phyloP scores from a whole-genome alignment of 2,888 invertebrate genomes.

The Malacosoma neustria region DNA sequence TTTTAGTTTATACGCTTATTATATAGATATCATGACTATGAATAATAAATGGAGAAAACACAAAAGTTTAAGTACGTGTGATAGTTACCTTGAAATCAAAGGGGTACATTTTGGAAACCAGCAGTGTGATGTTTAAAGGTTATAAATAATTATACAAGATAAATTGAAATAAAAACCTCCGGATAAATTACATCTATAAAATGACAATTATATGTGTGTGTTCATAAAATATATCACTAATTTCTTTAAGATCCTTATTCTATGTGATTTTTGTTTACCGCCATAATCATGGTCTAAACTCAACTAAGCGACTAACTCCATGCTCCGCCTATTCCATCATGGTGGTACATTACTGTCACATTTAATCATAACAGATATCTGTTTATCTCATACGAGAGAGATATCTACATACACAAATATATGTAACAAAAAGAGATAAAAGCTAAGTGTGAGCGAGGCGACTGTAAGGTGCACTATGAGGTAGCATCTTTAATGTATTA shows the following conservation, averaged over 20 bases:
- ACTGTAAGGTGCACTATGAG: constrained; percentile 54
- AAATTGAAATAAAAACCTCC: too few species aligned
- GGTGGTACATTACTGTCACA: constrained; percentile 52
- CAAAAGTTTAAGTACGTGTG: too few species aligned
- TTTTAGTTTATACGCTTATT: too few species aligned
- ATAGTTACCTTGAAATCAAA: too few species aligned
- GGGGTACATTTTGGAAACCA: too few species aligned
- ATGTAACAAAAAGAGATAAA: constrained; percentile 60
- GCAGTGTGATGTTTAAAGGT: too few species aligned
- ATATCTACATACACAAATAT: constrained; percentile 65
- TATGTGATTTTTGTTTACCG: constrained; percentile 20
- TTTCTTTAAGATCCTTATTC: constrained; percentile 22
- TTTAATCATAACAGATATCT: constrained; percentile 54
- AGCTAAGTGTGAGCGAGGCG: constrained; percentile 52
- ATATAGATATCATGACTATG: too few species aligned
- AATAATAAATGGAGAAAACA: too few species aligned
- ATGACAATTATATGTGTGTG: too few species aligned
- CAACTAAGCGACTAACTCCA: constrained; percentile 25
- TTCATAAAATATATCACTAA: too few species aligned
- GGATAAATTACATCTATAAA: too few species aligned
- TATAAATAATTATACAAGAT: too few species aligned
- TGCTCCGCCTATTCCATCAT: constrained; percentile 70
- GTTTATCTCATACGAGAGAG: constrained; percentile 65
- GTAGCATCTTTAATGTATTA: constrained; percentile 40
- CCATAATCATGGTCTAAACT: constrained; percentile 29